Evolutionary conservation across 2,888 invertebrate species (phyloP), one percentile per base, ranked within the genome.

Genomic region (Dryobota labecula): DNA sequence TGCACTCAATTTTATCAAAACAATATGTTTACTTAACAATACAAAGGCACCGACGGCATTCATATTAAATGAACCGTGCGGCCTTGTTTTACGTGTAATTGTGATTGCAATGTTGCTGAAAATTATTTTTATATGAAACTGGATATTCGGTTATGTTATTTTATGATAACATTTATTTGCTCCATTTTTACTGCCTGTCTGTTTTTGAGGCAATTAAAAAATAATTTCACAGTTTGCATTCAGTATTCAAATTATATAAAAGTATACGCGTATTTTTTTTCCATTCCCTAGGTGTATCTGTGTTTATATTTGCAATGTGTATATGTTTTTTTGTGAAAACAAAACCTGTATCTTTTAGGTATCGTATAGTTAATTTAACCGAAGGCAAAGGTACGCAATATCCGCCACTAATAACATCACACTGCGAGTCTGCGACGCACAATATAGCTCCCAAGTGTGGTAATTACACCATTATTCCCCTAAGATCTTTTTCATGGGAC

Each of bases 1-100:
- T 84, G 86, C 80, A 85, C 79, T 73, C 76, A 76, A 77, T 86
- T 86, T 78, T 81, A 85, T 80, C 76, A 77, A 84, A 85, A 77
- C 76, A 82, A 70, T 73, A 79, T 70, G 69, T 80, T 73, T 73
- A 85, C 60, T 66, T 45, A 70, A 56, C 60, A 65, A 60, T 53
- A 84, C 81, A 81, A 72, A 70, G 54, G 64, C 63, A 65, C 9
- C 75, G 82, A 84, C 84, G 81, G 78, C 72, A 72, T 75, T 82
- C 73, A 82, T 84, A 84, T 82, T 82, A 82, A 76, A 76, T 76
- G 65, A 78, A 76, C 63, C 72, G 67, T 53, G 58, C 13, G 20
- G 56, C 60, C 61, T 80, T 82, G 71, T 66, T 80, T 80, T 83
- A 81, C 71, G 7, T 64, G 67, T 80, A 83, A 86, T 78, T 80